phyloP scores from a whole-genome alignment of 2,113 vertebrate species.

The Epinephelus moara region DNA sequence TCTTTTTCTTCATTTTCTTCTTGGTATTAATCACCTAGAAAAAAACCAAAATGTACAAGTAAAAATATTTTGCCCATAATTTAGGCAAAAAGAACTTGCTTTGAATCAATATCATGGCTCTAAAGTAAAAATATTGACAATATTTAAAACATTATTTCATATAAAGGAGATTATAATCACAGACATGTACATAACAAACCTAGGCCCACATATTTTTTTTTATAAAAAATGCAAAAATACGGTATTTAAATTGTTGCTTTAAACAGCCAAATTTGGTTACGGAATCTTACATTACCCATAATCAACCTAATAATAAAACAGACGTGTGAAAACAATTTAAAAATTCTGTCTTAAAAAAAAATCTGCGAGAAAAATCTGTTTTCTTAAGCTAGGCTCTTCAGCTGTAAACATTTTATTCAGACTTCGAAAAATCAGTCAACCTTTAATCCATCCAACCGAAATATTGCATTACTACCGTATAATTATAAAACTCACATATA shows the following conservation, averaged over 20 bases:
- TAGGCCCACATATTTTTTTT: not conserved
- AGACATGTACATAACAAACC: not conserved
- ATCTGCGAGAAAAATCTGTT: not conserved
- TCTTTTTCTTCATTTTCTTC: slow-evolving; percentile 99
- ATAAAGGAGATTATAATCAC: not conserved
- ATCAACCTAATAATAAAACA: not conserved
- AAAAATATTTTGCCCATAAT: not conserved
- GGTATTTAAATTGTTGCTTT: not conserved
- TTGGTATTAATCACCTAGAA: slow-evolving; percentile 92
- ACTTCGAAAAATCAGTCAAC: not conserved
- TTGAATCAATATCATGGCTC: not conserved
- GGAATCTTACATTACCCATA: not conserved
- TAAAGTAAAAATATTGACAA: not conserved
- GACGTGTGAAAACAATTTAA: not conserved
- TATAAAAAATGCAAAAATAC: not conserved
- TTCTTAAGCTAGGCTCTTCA: not conserved
- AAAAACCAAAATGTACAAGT: not conserved
- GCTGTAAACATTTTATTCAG: not conserved
- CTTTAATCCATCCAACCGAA: not conserved
- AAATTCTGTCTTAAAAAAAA: not conserved
- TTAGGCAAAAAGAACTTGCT: not conserved
- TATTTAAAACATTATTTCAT: not conserved
- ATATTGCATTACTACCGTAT: not conserved
- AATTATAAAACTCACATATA: not conserved
- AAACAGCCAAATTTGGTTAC: not conserved